Conservation (phyloP, 2,113 vertebrate genomes). For the Saccopteryx leptura region DNA sequence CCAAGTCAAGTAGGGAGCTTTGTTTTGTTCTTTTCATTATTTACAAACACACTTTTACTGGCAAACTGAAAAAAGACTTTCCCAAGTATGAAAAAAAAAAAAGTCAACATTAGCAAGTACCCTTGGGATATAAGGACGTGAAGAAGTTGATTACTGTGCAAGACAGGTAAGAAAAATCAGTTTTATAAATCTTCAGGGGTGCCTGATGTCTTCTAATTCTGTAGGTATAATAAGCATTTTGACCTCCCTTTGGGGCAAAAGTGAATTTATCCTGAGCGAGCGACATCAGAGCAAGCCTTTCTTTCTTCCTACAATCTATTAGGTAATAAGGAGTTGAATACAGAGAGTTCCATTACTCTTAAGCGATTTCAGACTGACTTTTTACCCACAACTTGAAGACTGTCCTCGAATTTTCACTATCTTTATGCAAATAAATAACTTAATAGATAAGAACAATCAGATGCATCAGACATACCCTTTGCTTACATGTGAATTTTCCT, state of each 20-base stretch:
- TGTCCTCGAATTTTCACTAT: conserved; percentile 23
- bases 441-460: not conserved
- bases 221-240: not conserved
- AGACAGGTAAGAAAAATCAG: conserved; percentile 63
- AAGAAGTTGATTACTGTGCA: conserved; percentile 28
- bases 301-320: conserved; percentile 23
- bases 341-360: conserved; percentile 18
- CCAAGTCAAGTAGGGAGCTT: not conserved
- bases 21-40: conserved; percentile 49
- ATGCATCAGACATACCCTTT: conserved; percentile 14
- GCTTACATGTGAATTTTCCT: conserved; percentile 58
- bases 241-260: conserved; percentile 32
- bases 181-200: conserved; percentile 50
- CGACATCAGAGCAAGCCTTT: not conserved
- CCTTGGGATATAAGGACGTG: not conserved
- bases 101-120: conserved; percentile 19
- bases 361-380: conserved; percentile 28
- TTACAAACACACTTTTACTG: conserved; percentile 67
- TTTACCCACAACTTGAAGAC: conserved; percentile 59
- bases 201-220: conserved; percentile 1
- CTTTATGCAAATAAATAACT: conserved; percentile 16
- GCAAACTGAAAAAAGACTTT: conserved; percentile 54
- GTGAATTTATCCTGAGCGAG: conserved; percentile 46
- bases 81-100: not conserved
- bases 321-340: conserved; percentile 31